phyloP scores from a whole-genome alignment of 2,113 vertebrate species.

The Amblyopsis rosae region DNA sequence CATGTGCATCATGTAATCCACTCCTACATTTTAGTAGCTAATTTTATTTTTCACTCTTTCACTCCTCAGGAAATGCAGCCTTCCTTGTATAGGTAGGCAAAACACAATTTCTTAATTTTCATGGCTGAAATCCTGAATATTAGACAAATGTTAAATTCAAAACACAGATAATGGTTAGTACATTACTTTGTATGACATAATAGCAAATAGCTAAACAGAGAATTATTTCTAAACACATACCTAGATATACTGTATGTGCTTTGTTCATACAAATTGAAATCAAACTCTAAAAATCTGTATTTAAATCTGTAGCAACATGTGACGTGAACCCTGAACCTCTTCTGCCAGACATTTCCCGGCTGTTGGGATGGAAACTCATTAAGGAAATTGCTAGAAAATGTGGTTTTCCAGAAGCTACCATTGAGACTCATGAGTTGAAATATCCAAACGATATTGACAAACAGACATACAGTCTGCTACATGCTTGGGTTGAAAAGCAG shows the following conservation, averaged over 20 bases:
- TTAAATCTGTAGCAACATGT: neutral
- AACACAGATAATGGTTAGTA: neutral
- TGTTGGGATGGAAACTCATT: constrained; percentile 48
- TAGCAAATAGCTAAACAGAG: neutral
- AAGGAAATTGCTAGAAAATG: neutral
- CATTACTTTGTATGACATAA: neutral
- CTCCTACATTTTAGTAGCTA: neutral
- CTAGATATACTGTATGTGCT: neutral
- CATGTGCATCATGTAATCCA: neutral
- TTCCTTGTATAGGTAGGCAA: constrained; percentile 43
- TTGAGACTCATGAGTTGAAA: neutral
- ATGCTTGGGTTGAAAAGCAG: neutral
- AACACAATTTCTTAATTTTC: neutral
- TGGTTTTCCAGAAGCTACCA: fast-evolving
- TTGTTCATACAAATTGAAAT: neutral
- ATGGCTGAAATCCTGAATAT: neutral
- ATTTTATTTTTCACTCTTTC: neutral
- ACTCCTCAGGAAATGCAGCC: constrained; percentile 10
- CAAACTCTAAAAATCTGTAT: neutral
- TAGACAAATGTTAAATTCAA: neutral
- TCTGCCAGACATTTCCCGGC: constrained; percentile 12
- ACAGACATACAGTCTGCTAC: constrained; percentile 8
- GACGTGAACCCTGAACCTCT: neutral
- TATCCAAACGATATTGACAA: fast-evolving
- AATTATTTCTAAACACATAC: neutral